These are phyloP conservation scores for Ia io DNA, from an alignment of 2,113 vertebrate genomes.

Conservation along the genomic window DNA sequence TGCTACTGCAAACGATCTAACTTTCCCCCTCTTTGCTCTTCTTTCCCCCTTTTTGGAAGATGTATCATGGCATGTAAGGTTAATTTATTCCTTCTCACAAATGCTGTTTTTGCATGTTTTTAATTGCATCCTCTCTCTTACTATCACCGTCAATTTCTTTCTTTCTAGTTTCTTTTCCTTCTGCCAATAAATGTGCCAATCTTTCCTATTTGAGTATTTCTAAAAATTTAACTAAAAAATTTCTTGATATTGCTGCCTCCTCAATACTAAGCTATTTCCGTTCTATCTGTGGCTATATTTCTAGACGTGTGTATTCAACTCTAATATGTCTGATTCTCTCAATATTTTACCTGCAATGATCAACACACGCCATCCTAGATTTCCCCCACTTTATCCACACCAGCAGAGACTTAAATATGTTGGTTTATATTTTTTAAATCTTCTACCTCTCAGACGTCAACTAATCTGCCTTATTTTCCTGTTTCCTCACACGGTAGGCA, in stretches of 20 bases:
- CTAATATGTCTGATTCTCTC: neutral
- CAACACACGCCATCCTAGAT: neutral
- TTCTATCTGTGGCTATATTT: neutral
- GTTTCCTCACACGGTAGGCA: accelerated
- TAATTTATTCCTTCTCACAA: neutral
- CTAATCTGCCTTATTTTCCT: neutral
- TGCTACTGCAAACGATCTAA: neutral
- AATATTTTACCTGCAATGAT: neutral
- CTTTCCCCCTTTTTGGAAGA: neutral
- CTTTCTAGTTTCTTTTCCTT: constrained; percentile 23
- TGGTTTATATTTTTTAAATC: neutral
- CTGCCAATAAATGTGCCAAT: neutral
- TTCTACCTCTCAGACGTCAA: neutral
- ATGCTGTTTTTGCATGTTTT: neutral
- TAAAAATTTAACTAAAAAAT: neutral
- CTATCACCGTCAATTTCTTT: neutral
- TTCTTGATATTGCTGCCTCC: neutral
- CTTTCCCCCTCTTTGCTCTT: no score
- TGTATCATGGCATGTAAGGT: neutral
- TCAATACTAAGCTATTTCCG: neutral
- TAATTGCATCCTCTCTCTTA: neutral
- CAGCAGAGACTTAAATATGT: neutral
- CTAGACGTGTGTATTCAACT: neutral
- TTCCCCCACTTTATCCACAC: neutral
- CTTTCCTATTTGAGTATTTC: neutral